Evolutionary conservation across 53 echinoderm and acorn worm species (phyloP), one percentile per base, ranked within the genome.

Genomic region (Pentamera pediparva): DNA sequence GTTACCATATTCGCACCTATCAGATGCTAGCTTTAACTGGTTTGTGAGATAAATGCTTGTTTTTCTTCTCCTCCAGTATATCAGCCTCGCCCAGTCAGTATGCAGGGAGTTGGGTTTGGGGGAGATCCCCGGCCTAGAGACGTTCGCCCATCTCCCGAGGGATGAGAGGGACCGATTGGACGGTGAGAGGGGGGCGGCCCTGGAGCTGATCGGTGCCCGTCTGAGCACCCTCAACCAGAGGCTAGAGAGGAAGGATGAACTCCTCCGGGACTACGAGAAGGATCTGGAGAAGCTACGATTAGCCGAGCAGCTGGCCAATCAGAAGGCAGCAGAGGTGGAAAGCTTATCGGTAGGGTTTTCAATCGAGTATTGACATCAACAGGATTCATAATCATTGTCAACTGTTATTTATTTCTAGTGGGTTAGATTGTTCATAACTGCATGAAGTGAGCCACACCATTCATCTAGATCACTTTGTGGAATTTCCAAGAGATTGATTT

Each of bases 261-360:
- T 96, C 2, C 76, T 96, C 32, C 74, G 77, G 62, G 96, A 88
- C 58, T 96, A 96, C 48, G 96, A 96, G 81, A 96, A 96, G 76
- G 96, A 96, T 75, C 67, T 96, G 26, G 96, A 90, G 79, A 91
- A 77, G 56, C 83, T 96, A 40, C 85, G 96, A 85, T 70, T 91
- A 83, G 96, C 96, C 20, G 96, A 96, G 76, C 62, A 71, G 12
- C 64, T 88, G 30, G 96, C 91, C 85, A 88, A 86, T 70, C 81
- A 88, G 83, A 96, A 96, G 59, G 88, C 91, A 0, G 71, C 40
- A 32, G 90, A 96, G 56, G 96, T 96, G 32, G 96, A 96, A 75
- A 77, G 70, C 18, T 79, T 96, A 12, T 88, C 96, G 39, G 96
- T 96, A 61, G 80, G 91, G 76, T 12, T 26, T 57, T 21, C 31